Evolutionary conservation across 23 tunicate species (phyloP).

Genomic region (Trididemnum clinides): DNA sequence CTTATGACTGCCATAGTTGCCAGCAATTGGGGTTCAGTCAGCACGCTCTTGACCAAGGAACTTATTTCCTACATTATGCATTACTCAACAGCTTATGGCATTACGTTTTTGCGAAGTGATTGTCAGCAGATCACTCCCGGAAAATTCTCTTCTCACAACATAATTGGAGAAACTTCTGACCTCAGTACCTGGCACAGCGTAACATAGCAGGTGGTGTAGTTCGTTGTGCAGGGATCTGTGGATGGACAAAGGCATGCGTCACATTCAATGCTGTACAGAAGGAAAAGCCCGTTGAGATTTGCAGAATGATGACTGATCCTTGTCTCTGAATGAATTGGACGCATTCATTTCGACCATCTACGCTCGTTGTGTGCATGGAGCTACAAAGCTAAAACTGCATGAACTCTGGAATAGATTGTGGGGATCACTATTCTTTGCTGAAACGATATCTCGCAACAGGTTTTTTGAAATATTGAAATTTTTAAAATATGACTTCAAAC

Average conservation of each 20-base stretch:
- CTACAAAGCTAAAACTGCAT: too few species aligned
- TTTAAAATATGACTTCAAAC: too few species aligned
- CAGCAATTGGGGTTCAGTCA: too few species aligned
- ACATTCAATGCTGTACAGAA: background rate
- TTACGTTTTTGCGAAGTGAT: background rate
- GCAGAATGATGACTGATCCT: background rate
- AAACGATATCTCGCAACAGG: background rate
- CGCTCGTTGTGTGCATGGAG: too few species aligned
- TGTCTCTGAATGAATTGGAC: background rate
- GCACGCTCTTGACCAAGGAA: too few species aligned
- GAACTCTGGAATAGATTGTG: too few species aligned
- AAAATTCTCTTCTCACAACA: background rate
- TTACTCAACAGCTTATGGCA: background rate
- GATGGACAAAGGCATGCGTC: background rate
- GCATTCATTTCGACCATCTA: too few species aligned
- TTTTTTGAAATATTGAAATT: background rate
- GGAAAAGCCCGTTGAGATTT: background rate
- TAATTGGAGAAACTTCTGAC: too few species aligned
- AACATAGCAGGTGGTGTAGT: background rate
- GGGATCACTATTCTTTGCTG: too few species aligned
- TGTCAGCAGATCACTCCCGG: too few species aligned
- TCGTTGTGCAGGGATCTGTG: background rate
- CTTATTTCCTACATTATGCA: too few species aligned
- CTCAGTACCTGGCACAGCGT: background rate
- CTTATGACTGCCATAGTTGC: too few species aligned